phyloP scores from a whole-genome alignment of 2,888 invertebrate species.

The Cloeon dipterum region DNA sequence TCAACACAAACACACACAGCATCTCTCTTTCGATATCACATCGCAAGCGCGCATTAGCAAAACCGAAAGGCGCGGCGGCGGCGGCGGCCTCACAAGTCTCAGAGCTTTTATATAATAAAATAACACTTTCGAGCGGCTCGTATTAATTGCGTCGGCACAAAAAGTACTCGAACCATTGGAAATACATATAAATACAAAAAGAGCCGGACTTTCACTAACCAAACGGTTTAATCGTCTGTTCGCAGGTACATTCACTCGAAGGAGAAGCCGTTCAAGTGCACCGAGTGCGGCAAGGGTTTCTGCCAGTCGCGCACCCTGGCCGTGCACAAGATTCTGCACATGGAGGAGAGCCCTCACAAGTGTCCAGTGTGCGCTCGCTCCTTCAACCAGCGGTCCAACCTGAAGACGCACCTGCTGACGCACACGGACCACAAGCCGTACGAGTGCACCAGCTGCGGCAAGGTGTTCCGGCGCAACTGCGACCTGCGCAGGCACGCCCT shows the following conservation, averaged over 20 bases:
- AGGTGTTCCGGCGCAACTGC: constrained; percentile 76
- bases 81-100: no score
- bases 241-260: constrained; percentile 90
- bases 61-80: no score
- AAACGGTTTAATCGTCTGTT: no score
- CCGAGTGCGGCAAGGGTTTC: constrained; percentile 90
- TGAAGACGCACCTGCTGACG: constrained; percentile 72
- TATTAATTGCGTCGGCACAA: no score
- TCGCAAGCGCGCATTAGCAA: no score
- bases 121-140: no score
- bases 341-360: constrained; percentile 83
- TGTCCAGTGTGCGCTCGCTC: constrained; percentile 73
- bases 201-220: no score
- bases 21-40: no score
- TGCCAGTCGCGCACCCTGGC: constrained; percentile 88
- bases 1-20: no score
- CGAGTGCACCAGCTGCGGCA: constrained; percentile 70
- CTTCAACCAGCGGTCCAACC: constrained; percentile 73
- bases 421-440: constrained; percentile 83
- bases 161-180: no score
- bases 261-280: constrained; percentile 92
- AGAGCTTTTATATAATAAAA: no score
- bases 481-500: constrained; percentile 72
- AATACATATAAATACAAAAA: no score
- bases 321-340: constrained; percentile 81